Evolutionary conservation across 2,113 vertebrate species (phyloP).

Genomic region (Patagioenas fasciata): DNA sequence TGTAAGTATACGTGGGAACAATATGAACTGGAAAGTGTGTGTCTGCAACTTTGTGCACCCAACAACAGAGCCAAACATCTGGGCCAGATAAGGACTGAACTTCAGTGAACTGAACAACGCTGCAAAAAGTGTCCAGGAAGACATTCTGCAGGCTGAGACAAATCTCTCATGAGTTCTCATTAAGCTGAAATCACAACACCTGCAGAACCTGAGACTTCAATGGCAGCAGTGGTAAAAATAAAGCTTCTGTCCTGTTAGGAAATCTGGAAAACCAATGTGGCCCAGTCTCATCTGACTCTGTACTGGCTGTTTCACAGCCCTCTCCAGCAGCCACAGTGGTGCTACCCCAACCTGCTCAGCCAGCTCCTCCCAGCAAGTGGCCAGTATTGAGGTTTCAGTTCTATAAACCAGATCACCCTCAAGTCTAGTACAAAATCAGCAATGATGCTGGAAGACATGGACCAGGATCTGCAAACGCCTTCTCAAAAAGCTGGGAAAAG

Average conservation of each 20-base stretch:
- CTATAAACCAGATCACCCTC: neutral
- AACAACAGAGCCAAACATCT: neutral
- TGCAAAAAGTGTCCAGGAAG: neutral
- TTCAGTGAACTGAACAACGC: neutral
- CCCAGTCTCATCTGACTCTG: neutral
- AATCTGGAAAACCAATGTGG: neutral
- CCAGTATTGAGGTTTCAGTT: neutral
- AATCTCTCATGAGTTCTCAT: neutral
- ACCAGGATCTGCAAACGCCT: neutral
- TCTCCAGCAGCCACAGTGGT: neutral
- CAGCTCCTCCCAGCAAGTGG: neutral
- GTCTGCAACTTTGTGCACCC: neutral
- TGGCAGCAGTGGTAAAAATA: neutral
- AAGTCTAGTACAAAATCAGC: neutral
- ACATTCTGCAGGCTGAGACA: neutral
- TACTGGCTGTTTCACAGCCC: neutral
- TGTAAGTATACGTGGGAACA: neutral
- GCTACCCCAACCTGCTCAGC: neutral
- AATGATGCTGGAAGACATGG: neutral
- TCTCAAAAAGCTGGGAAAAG: neutral
- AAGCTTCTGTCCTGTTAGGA: neutral
- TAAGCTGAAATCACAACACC: neutral
- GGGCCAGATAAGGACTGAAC: neutral
- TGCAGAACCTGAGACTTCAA: neutral
- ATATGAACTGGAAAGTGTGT: neutral